phyloP scores from a whole-genome alignment of 2,888 invertebrate genomes.

The Allacma fusca region DNA sequence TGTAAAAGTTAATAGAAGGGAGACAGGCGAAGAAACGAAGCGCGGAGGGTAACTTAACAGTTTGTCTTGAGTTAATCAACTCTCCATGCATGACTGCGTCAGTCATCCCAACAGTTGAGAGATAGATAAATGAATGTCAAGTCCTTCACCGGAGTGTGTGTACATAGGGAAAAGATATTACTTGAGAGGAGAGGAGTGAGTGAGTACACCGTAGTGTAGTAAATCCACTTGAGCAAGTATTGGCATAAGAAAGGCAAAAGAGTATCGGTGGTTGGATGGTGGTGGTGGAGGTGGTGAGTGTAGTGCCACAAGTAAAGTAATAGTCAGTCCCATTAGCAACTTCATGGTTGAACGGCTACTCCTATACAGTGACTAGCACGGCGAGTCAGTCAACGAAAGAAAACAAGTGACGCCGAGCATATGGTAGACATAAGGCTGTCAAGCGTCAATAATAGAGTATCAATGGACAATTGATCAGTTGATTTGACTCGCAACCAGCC shows the following conservation, averaged over 20 bases:
- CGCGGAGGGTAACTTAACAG: constrained; percentile 11
- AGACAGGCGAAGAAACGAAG: constrained; percentile 16
- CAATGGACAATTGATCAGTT: constrained; percentile 41
- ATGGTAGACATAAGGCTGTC: constrained; percentile 13
- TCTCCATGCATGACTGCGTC: constrained; percentile 16
- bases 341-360: constrained; percentile 3
- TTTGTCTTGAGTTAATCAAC: constrained; percentile 16
- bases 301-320: neutral
- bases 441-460: constrained; percentile 40
- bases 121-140: constrained; percentile 11
- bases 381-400: neutral
- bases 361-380: neutral
- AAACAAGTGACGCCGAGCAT: constrained; percentile 23
- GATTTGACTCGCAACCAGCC: constrained; percentile 39
- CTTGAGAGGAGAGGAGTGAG: neutral
- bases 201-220: neutral
- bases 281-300: constrained; percentile 6
- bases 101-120: constrained; percentile 7
- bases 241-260: neutral
- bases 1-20: neutral
- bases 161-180: neutral
- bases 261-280: neutral
- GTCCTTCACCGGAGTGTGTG: neutral
- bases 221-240: constrained; percentile 7
- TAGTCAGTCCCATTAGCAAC: constrained; percentile 4